Evolutionary conservation across 2,888 invertebrate genomes (phyloP).

Genomic region (Chalcis sispes): DNA sequence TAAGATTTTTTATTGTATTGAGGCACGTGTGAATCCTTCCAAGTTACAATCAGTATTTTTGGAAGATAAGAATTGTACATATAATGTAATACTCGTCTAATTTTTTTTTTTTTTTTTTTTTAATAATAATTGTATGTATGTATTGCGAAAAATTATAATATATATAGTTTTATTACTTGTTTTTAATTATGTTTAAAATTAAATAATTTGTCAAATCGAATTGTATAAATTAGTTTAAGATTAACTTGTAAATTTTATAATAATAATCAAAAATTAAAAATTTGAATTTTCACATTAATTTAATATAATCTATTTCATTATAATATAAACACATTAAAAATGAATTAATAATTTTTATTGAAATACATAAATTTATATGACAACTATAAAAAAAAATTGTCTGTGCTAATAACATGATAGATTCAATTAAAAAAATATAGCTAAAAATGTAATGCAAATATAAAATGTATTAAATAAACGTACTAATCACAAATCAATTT

Average conservation of each 20-base stretch:
- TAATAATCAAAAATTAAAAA: no score
- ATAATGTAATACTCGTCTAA: background rate
- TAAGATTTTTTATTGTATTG: conserved; percentile 15
- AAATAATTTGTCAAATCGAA: background rate
- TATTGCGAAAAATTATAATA: background rate
- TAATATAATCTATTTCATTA: no score
- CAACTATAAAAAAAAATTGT: no score
- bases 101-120: conserved; percentile 6
- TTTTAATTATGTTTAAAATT: background rate
- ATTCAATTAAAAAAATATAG: no score
- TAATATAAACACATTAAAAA: no score
- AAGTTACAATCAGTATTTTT: conserved; percentile 20
- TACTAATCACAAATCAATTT: no score
- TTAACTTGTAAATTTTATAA: background rate
- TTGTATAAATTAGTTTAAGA: background rate
- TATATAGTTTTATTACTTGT: background rate
- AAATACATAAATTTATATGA: no score
- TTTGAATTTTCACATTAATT: no score
- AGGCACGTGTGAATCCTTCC: conserved; percentile 33
- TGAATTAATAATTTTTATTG: no score
- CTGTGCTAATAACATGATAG: no score
- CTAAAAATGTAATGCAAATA: no score
- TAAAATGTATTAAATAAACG: no score
- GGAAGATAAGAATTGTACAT: conserved; percentile 8
- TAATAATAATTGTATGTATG: background rate